These are phyloP conservation scores for Apodemia hepburni DNA, from an alignment of 2,888 invertebrate genomes.

Conservation along the genomic window DNA sequence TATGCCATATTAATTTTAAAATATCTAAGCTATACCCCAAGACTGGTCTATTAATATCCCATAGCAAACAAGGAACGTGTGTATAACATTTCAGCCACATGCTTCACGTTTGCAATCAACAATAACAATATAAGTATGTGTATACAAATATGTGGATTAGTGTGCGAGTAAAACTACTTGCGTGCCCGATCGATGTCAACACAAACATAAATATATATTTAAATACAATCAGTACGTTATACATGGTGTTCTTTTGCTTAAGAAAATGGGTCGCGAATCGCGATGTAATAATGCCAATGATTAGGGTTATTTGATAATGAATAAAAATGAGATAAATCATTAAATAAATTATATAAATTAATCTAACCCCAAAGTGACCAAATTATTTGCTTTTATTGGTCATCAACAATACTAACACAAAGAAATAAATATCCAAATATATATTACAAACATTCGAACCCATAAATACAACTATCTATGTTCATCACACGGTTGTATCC, in stretches of 20 bases:
- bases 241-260: conserved; percentile 25
- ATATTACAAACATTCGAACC: no score
- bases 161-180: conserved; percentile 28
- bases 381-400: no score
- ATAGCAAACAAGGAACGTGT: conserved; percentile 26
- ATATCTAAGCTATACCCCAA: not conserved
- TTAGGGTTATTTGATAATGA: no score
- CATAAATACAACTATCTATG: no score
- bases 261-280: not conserved
- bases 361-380: no score
- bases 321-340: no score
- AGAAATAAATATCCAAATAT: no score
- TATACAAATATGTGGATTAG: conserved; percentile 40
- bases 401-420: no score
- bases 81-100: conserved; percentile 19
- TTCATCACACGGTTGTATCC: no score
- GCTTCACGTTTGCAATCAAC: conserved; percentile 25
- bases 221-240: conserved; percentile 31
- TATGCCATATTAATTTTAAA: not conserved
- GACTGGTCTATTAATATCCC: conserved; percentile 17
- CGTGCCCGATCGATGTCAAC: conserved; percentile 30
- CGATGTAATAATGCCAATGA: no score
- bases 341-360: no score
- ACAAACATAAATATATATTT: conserved; percentile 36
- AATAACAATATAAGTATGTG: conserved; percentile 35